phyloP scores from a whole-genome alignment of 2,113 vertebrate genomes.

The Microcebus jonahi region DNA sequence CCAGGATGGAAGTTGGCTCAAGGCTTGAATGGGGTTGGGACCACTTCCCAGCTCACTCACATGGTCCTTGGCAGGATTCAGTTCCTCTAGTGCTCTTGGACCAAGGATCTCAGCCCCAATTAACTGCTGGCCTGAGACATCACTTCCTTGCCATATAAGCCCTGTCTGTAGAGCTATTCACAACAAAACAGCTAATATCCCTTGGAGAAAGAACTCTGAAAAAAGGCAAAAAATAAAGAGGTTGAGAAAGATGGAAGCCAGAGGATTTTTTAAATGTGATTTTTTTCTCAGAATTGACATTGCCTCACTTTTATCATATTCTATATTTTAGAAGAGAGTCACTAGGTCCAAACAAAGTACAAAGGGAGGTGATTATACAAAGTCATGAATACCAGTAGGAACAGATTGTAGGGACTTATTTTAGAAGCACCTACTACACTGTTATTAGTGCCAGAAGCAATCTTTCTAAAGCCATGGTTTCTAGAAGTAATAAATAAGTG shows the following conservation, averaged over 20 bases:
- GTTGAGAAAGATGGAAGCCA: neutral
- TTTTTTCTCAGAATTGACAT: neutral
- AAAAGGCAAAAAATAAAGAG: neutral
- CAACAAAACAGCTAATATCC: neutral
- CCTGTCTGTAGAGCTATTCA: neutral
- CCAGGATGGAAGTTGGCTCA: neutral
- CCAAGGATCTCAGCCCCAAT: neutral
- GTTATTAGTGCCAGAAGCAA: neutral
- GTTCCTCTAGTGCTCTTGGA: neutral
- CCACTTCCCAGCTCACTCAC: neutral
- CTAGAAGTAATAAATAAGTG: neutral
- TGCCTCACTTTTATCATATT: too few relatives aligned
- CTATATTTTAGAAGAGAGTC: neutral
- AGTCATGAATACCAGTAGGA: neutral
- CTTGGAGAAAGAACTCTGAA: neutral
- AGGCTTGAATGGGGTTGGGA: neutral
- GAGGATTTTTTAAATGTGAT: neutral
- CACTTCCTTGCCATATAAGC: neutral
- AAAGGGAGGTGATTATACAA: neutral
- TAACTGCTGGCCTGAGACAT: neutral
- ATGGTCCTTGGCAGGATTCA: neutral
- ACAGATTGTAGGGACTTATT: neutral
- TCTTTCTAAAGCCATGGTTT: neutral
- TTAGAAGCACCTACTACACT: neutral
- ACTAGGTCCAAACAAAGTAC: neutral